These are phyloP conservation scores for Triplophysa rosa DNA, from an alignment of 2,113 vertebrate species.

Conservation along the genomic window DNA sequence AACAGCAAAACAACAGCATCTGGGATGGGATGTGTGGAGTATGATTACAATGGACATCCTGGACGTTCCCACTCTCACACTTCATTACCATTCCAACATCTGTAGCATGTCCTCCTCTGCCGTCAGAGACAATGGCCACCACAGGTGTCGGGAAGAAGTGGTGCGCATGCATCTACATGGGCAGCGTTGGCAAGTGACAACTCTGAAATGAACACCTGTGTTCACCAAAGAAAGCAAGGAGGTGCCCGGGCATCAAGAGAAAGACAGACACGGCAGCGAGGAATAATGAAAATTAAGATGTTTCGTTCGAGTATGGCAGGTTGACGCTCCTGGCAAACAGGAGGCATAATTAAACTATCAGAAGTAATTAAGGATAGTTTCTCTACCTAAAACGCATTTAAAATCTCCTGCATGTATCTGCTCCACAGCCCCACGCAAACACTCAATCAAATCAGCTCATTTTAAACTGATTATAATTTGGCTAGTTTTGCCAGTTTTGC, in stretches of 20 bases:
- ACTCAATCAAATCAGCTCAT: slow-evolving; percentile 10
- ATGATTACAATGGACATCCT: slow-evolving; percentile 27
- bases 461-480: slow-evolving; percentile 21
- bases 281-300: slow-evolving; percentile 41
- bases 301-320: slow-evolving; percentile 41
- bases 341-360: slow-evolving; percentile 55
- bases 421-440: slow-evolving; percentile 18
- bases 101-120: slow-evolving; percentile 28
- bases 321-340: slow-evolving; percentile 42
- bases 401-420: slow-evolving; percentile 23
- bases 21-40: neutral
- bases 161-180: neutral
- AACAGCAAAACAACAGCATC: slow-evolving; percentile 1
- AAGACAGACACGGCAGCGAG: neutral
- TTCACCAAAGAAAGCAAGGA: slow-evolving; percentile 1
- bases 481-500: neutral
- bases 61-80: slow-evolving; percentile 34
- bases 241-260: neutral
- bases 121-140: slow-evolving; percentile 24
- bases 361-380: slow-evolving; percentile 49
- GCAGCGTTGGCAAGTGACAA: neutral
- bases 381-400: slow-evolving; percentile 27
- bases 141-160: slow-evolving; percentile 19
- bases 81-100: slow-evolving; percentile 26
- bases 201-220: slow-evolving; percentile 39